A percentile compares a stretch with the other conserved stretches of the same genome.
Conservation (phyloP, 2,113 vertebrate species). For the Vulpes ferrilata region DNA sequence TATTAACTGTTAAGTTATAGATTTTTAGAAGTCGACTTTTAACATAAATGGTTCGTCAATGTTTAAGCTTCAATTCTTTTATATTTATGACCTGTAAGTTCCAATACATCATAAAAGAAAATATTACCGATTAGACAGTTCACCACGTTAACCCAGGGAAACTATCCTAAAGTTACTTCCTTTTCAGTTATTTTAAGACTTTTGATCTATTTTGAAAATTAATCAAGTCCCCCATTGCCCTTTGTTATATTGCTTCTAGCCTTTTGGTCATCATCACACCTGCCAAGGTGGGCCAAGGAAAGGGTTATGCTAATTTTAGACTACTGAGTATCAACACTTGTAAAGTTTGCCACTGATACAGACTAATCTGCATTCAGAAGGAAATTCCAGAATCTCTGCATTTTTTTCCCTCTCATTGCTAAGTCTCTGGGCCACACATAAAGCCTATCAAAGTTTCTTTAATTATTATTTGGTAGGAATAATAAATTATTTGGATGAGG, state of each 20-base stretch:
- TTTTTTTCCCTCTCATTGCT: not conserved
- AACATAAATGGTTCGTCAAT: not conserved
- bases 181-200: not conserved
- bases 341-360: not conserved
- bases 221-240: not conserved
- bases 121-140: not conserved
- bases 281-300: not conserved
- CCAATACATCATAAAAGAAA: not conserved
- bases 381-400: not conserved
- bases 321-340: not conserved
- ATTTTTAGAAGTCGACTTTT: slow-evolving; percentile 12
- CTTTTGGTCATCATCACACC: not conserved
- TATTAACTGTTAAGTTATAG: not conserved
- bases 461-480: not conserved
- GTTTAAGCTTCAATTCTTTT: not conserved
- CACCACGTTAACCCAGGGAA: not conserved
- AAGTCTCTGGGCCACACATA: not conserved
- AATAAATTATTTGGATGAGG: not conserved
- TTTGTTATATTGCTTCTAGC: not conserved
- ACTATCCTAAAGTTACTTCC: not conserved
- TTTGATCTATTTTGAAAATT: not conserved
- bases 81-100: not conserved
- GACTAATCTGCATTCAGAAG: not conserved
- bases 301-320: not conserved
- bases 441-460: not conserved